phyloP scores from a whole-genome alignment of 2,113 vertebrate genomes.

The Bos taurus region DNA sequence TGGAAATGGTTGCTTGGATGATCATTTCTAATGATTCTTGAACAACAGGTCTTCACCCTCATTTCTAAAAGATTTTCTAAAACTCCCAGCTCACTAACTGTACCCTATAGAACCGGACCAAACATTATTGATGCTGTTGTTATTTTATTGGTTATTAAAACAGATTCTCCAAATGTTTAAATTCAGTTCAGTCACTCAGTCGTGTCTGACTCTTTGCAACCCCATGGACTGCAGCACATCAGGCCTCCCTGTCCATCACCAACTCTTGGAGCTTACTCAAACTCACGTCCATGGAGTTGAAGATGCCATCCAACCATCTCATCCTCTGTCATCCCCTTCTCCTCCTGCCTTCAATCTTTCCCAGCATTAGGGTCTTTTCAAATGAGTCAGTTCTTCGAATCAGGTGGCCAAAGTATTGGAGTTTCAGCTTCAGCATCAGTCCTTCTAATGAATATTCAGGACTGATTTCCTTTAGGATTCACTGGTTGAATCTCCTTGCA shows the following conservation, averaged over 20 bases:
- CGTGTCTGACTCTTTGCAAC: background rate
- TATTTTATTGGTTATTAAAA: slow-evolving; percentile 36
- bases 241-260: background rate
- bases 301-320: background rate
- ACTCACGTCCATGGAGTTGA: background rate
- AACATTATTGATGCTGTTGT: background rate
- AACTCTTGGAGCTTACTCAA: background rate
- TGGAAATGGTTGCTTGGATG: background rate
- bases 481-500: background rate
- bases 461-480: background rate
- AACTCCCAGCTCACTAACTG: background rate
- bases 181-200: background rate
- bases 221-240: background rate
- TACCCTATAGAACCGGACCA: background rate
- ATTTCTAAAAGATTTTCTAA: slow-evolving; percentile 31
- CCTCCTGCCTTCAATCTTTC: background rate
- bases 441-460: background rate
- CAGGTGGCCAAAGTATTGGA: background rate
- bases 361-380: background rate
- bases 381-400: background rate
- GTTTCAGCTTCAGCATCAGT: background rate
- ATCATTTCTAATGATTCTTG: background rate
- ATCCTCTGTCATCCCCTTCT: background rate
- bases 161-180: slow-evolving; percentile 13
- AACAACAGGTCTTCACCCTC: background rate